Evolutionary conservation across 2,888 invertebrate species (phyloP).

Genomic region (Andrena bucephala): DNA sequence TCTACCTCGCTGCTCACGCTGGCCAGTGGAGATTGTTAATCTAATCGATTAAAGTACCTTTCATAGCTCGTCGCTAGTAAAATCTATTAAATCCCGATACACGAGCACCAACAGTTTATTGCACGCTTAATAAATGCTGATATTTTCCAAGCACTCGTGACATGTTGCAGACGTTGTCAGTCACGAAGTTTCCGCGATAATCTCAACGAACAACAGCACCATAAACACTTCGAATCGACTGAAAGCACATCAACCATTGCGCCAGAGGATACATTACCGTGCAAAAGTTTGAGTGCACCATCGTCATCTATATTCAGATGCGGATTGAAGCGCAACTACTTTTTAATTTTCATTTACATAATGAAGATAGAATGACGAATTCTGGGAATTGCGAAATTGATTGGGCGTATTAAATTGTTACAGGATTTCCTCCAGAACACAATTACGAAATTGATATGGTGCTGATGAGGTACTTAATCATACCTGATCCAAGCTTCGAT

Average conservation of each 20-base stretch:
- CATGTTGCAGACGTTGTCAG: constrained; percentile 4
- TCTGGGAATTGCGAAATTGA: background rate
- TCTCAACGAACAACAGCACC: background rate
- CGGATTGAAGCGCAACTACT: background rate
- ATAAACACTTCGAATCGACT: constrained; percentile 7
- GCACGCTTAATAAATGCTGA: background rate
- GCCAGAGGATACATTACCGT: background rate
- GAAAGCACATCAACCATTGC: constrained; percentile 8
- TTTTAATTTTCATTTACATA: background rate
- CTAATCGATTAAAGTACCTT: background rate
- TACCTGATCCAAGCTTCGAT: too few relatives aligned
- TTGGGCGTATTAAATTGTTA: background rate
- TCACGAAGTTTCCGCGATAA: constrained; percentile 10
- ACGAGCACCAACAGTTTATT: background rate
- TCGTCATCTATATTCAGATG: background rate
- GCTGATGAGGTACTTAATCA: too few relatives aligned
- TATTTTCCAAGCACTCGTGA: constrained; percentile 10
- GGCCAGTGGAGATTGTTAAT: background rate
- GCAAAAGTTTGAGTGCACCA: background rate
- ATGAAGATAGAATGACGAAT: background rate
- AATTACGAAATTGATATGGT: too few relatives aligned
- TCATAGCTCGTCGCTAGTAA: background rate
- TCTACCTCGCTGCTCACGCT: background rate
- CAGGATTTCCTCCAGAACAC: too few relatives aligned
- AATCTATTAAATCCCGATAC: background rate